phyloP scores from a whole-genome alignment of 1,140 invertebrate species.

The Phortica variegata region DNA sequence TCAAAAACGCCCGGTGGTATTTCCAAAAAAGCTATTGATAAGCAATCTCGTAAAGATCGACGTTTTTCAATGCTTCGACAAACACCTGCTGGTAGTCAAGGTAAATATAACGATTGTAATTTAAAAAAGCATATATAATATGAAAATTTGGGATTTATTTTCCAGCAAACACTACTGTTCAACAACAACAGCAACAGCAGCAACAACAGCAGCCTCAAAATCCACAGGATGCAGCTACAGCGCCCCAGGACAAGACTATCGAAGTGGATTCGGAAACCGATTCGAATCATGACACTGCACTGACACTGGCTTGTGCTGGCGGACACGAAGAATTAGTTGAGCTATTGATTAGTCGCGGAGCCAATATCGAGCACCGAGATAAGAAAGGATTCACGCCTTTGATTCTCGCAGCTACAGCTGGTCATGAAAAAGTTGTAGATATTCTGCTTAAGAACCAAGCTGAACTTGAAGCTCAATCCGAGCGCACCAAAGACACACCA shows the following conservation, averaged over 20 bases:
- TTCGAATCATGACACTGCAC: constrained; percentile 96
- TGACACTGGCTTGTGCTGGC: constrained; percentile 95
- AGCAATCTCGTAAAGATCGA: constrained; percentile 53
- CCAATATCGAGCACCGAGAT: constrained; percentile 96
- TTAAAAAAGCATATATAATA: too few relatives aligned
- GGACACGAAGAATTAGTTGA: constrained; percentile 95
- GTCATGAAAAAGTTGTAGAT: constrained; percentile 94
- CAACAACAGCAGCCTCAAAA: constrained; percentile 54
- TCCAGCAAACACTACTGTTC: constrained; percentile 29
- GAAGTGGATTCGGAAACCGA: constrained; percentile 97
- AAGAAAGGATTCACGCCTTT: constrained; percentile 99
- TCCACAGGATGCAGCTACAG: constrained; percentile 57
- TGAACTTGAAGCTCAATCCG: constrained; percentile 97
- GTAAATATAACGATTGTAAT: constrained; percentile 18
- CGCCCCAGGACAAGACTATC: constrained; percentile 65
- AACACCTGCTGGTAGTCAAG: constrained; percentile 60
- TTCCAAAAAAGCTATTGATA: constrained; percentile 54
- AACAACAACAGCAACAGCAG: constrained; percentile 39
- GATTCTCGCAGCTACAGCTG: constrained; percentile 94
- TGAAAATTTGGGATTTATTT: too few relatives aligned
- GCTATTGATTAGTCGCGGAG: constrained; percentile 83
- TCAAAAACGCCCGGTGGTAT: constrained; percentile 57
- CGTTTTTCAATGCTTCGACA: constrained; percentile 45
- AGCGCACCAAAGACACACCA: constrained; percentile 98
- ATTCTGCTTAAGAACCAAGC: constrained; percentile 89